Evolutionary conservation across 2,888 invertebrate genomes (phyloP), one percentile per base, ranked within the genome.

Genomic region (Apocheima hispidaria): DNA sequence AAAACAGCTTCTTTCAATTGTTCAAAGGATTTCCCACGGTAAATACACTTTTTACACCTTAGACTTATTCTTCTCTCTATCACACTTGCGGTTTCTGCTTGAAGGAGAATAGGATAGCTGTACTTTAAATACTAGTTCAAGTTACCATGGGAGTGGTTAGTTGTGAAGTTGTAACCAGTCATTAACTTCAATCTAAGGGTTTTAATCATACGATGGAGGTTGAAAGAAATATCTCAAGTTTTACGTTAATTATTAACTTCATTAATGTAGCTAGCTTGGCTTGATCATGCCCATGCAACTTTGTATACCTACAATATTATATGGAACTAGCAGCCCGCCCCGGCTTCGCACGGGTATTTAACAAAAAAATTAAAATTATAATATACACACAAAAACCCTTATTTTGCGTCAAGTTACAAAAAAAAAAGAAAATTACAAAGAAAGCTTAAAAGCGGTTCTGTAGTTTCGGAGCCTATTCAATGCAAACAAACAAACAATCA

Each of bases 161-260:
- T 26, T 33, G 7, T 75, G 90, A 83, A 71, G 77, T 26, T 33
- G 7, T 75, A 90, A 83, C 90, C 84, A 72, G 82, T 90, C 77
- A 91, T 90, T 90, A 90, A 82, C 77, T 82, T 83, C 82, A 86
- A 87, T 84, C 78, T 76, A 72, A 74, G 80, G 81, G 79, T 86
- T 61, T 83, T 86, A 85, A 87, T 84, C 76, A 87, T 80, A 82
- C 83, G 64, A 80, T 86, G 71, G 76, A 70, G 82, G 63, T 79
- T 86, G 70, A 76, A 70, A 78, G 77, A 73, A 69, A 81, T 86
- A 82, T 84, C 84, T 86, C 77, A 81, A 23, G 30, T 52, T 26
- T 40, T 40, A 23, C 23, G 30, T 40, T 52, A 33, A 52, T 59
- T 52, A 59, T 41, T 48, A 14, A 6, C 38, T 12, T 44, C 9